Evolutionary conservation across 2,113 vertebrate species (phyloP), one percentile per base, ranked within the genome.

Genomic region (Nannospalax galili): DNA sequence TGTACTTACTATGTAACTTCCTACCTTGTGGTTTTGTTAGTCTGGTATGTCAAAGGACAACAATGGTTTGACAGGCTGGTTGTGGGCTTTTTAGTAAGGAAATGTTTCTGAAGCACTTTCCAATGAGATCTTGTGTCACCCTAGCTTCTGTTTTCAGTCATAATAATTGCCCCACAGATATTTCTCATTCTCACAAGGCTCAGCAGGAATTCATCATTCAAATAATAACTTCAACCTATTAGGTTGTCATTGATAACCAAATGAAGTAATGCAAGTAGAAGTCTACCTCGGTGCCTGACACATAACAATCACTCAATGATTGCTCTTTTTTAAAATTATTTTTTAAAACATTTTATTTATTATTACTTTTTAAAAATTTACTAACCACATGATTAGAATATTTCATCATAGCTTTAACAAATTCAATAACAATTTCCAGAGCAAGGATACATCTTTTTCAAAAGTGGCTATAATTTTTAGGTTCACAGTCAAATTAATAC

Each of bases 151-250:
- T 73, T 17, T 78, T 24, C 3, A 17, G 37, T 60, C 14, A 67
- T 52, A 60, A 19, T 10, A 19, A 20, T 40, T n/a, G 0, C 7
- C 16, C 1, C 26, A 20, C 0, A 17, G 28, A 28, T 1, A 35
- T 58, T 12, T 62, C 42, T 42, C 17, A 19, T 90, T 85, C 37
- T 42, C 35, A 10, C 11, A 15, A n/a, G 35, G 19, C n/a, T 88
- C 30, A 26, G 5, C 30, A 26, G 10, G 7, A 82, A 73, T 60
- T 96, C 28, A 70, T 80, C n/a, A 52, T 84, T 92, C 75, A 92
- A 91, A 94, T 75, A 62, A 74, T 80, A 77, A 42, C 73, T 74
- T 80, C 48, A 90, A 74, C 60, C 32, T 88, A 60, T 62, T 78
- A 42, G 22, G 35, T 64, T 90, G 22, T 90, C 70, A 56, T 52